Percentiles rank a stretch among this genome's conserved stretches.
Conservation (phyloP, 2,113 vertebrate species). For the Tinamus guttatus region DNA sequence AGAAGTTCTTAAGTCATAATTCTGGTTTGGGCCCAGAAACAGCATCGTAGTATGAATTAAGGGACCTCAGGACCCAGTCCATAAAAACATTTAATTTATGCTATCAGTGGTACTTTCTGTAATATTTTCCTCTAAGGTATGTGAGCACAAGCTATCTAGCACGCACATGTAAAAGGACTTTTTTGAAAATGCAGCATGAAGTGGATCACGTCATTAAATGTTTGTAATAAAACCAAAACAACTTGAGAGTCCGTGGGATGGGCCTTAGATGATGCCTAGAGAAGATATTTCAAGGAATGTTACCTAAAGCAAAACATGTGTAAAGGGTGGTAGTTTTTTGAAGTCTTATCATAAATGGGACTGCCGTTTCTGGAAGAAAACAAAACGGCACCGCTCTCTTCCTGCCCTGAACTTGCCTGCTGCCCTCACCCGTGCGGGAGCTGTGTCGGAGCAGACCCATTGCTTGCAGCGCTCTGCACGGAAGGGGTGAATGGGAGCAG, state of each 20-base stretch:
- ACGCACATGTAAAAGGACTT: background rate
- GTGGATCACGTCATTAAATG: background rate
- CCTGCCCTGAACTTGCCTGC: background rate
- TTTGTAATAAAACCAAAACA: background rate
- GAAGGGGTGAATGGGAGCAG: background rate
- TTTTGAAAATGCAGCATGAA: background rate
- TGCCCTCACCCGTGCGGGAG: background rate
- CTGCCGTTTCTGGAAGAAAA: background rate
- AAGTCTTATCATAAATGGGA: background rate
- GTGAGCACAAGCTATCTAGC: background rate
- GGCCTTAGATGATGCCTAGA: background rate
- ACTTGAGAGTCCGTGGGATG: background rate
- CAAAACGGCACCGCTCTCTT: background rate
- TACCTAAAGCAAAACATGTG: background rate
- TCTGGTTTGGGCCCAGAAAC: background rate
- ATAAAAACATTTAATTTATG: background rate
- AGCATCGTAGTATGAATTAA: background rate
- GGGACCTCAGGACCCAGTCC: background rate
- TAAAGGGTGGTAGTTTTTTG: background rate
- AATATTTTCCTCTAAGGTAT: background rate
- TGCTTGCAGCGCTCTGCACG: background rate
- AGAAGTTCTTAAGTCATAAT: background rate
- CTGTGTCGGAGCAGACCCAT: background rate
- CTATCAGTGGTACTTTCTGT: background rate
- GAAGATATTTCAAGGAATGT: background rate